Conservation (phyloP, 2,888 invertebrate genomes). For the Ellobium chinense region DNA sequence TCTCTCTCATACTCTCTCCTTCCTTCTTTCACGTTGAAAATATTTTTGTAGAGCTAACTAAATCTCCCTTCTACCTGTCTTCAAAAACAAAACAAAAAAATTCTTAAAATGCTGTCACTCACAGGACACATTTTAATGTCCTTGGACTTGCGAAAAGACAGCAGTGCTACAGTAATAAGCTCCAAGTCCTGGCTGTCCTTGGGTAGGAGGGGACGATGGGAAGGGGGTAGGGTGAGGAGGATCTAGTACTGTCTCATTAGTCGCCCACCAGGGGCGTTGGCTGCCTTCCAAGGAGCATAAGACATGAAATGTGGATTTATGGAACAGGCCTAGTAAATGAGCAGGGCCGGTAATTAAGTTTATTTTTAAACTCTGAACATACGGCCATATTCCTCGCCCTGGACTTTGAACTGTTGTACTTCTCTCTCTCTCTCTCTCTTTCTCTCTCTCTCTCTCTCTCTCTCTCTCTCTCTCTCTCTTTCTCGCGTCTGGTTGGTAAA, state of each 20-base stretch:
- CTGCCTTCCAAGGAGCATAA: too few species aligned
- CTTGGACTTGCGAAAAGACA: background rate
- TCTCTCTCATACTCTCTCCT: slow-evolving; percentile 1
- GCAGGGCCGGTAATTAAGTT: too few species aligned
- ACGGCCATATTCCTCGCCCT: too few species aligned
- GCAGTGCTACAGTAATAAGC: background rate
- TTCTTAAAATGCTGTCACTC: background rate
- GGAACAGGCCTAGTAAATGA: too few species aligned
- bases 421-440: slow-evolving; percentile 25
- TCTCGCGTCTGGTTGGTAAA: too few species aligned
- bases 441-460: slow-evolving; percentile 21
- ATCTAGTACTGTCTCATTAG: too few species aligned
- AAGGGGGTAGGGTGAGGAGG: too few species aligned
- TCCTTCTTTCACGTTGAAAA: slow-evolving; percentile 16
- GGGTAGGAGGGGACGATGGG: too few species aligned
- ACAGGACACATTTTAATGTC: background rate
- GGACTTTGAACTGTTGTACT: background rate
- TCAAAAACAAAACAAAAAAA: background rate
- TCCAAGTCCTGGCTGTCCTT: background rate
- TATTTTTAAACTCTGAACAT: too few species aligned
- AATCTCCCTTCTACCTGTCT: background rate
- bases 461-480: background rate
- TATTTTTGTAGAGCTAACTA: too few species aligned
- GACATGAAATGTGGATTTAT: too few species aligned
- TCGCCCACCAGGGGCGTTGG: too few species aligned